Evolutionary conservation across 2,113 vertebrate genomes (phyloP), one percentile per base, ranked within the genome.

Genomic region (Crypturellus undulatus): DNA sequence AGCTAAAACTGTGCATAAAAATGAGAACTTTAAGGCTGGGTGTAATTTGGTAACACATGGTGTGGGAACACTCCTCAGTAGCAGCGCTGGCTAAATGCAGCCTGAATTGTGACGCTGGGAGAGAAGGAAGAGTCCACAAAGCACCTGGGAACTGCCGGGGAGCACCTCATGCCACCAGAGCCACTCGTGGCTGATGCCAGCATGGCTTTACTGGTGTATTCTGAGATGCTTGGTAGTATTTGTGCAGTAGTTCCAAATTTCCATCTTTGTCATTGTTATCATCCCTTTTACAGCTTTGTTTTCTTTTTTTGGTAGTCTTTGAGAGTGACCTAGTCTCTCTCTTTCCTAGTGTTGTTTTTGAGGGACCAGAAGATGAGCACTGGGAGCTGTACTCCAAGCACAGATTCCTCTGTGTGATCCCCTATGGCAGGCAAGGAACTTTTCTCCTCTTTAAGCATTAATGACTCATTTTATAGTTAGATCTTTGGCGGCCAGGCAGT

Each of bases 381-480:
- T 64, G 76, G 77, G 77, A 93, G 51, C 80, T 81, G 62, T 30
- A 43, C 68, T 56, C 71, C 40, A 45, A 47, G 40, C 6, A 1
- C 47, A 67, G 63, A 38, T 58, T 92, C 40, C 49, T 64, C 49
- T 14, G 7, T 28, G 49, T 73, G 36, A 71, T 58, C 38, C 40
- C 52, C 52, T n/a, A 8, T 16, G 47, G 51, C 54, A 40, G 58
- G 20, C 65, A 75, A 65, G 38, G 79, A 87, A 10, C 5, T 0
- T 83, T 95, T 92, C 65, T 91, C 51, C 76, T 90, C 85, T 85
- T 80, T 71, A 81, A 86, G 52, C 69, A 58, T 84, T 94, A 92
- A 86, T 90, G 85, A 86, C 76, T 96, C 69, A 81, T 92, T 92
- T 94, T 78, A 60, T 94, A 64, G 62, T 84, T 84, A 28, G 60